These are phyloP conservation scores for Vimba vimba DNA, from an alignment of 2,113 vertebrate genomes.

Conservation along the genomic window DNA sequence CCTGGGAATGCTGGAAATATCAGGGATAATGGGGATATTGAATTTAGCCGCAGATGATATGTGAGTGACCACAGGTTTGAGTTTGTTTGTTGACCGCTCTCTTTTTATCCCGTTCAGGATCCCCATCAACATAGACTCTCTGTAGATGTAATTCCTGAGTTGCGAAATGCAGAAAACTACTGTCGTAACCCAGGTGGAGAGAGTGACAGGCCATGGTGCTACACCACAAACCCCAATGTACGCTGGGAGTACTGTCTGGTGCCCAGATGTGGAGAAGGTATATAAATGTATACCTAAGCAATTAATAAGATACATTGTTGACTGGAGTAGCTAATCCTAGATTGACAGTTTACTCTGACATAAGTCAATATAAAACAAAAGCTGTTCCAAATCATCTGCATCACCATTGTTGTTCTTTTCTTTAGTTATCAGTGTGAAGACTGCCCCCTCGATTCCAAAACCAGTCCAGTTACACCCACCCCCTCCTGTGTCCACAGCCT, in stretches of 20 bases:
- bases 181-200: conserved; percentile 90
- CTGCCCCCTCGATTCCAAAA: conserved; percentile 73
- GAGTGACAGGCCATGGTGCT: conserved; percentile 87
- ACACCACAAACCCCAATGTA: conserved; percentile 78
- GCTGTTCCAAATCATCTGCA: background rate
- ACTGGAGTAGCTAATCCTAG: background rate
- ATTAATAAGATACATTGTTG: background rate
- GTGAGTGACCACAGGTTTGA: background rate
- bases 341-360: background rate
- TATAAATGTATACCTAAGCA: background rate
- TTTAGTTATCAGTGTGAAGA: conserved; percentile 60
- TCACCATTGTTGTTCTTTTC: background rate
- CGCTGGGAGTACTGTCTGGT: conserved; percentile 89
- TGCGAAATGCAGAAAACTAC: conserved; percentile 81
- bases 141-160: conserved; percentile 84
- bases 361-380: background rate
- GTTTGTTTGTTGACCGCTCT: background rate
- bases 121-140: conserved; percentile 84
- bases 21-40: conserved; percentile 1
- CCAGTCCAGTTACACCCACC: conserved; percentile 67
- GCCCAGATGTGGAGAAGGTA: conserved; percentile 76
- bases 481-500: conserved; percentile 77
- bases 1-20: background rate
- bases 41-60: conserved; percentile 13
- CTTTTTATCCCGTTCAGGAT: conserved; percentile 61